Evolutionary conservation across 1,140 invertebrate genomes (phyloP), one percentile per base, ranked within the genome.

Genomic region (Temnothorax nylanderi): DNA sequence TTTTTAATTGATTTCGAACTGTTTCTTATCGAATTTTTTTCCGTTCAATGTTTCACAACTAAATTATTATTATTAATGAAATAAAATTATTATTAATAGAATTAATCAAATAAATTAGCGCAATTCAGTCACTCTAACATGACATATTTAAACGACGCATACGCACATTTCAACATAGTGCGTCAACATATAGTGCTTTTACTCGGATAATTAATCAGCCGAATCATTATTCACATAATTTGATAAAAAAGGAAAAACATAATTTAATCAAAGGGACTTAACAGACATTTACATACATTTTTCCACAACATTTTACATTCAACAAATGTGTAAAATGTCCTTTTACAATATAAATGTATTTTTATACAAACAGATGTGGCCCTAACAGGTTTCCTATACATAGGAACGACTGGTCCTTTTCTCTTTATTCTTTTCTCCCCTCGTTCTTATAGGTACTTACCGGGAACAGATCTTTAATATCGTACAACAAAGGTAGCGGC

Each of bases 381-480:
- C 32, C 16, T 62, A 62, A 62, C 11, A 4, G 5, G 11, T 5
- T 3, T 21, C 3, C 1, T 21, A 18, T 3, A 65, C 37, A 41
- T 26, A 6, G 37, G 6, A 3, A 6, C 37, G 37, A 0, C 37
- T 41, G 10, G 21, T 65, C 1, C 37, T 41, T 41, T 41, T 32
- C 1, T 65, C 26, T 26, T 26, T 26, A 26, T 37, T n/a, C 10
- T 11, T 65, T 37, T 3, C 18, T 65, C n/a, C 4, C 3, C 13
- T 69, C 11, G 2, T 54, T n/a, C 16, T 21, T 10, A 47, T 37
- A n/a, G n/a, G n/a, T n/a, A 32, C 10, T 89, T 90, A 87, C 76
- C 85, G 85, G 84, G 2, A 89, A 90, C 56, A 89, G 34, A 16
- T n/a, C 56, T 47, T 69, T 58, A 72, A 89, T 82, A 49, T 60